Evolutionary conservation across 2,888 invertebrate species (phyloP), one percentile per base, ranked within the genome.

Genomic region (Phlogophora meticulosa): DNA sequence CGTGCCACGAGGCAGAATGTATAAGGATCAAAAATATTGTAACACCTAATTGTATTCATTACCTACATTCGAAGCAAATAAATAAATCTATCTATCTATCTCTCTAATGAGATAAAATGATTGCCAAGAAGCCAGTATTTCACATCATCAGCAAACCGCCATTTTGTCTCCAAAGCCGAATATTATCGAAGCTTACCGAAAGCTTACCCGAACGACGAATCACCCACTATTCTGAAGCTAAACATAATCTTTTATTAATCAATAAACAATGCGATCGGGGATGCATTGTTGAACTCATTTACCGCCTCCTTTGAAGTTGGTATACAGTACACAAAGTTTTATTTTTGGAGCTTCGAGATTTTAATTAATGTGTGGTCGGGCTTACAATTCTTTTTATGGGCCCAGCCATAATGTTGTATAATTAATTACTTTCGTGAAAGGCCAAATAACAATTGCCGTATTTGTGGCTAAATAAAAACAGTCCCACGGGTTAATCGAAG

Each of bases 191-290:
- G 20, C 1, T 34, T 7, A 22, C 36, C 49, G 36, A 58, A 48
- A 7, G 1, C 4, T 36, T 20, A 28, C 28, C 28, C 4, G 5
- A 10, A 48, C 42, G 17, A 32, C 38, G 22, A 48, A 48, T 1
- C 5, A 0, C 10, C 17, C 76, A 40, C 57, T 56, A 49, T 73
- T 34, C 40, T 17, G n/a, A 45, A 71, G 28, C 43, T 28, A 64
- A 60, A 59, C 74, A 53, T 72, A 48, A 43, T 58, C 59, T 49
- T 65, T 55, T 61, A 60, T 69, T 65, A 60, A 42, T 49, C 52
- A 38, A 69, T 78, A 78, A 62, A 62, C 59, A 53, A 36, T 36
- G 42, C 17, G 59, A 61, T 63, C 57, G 22, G 46, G 24, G 22
- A 57, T 58, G 46, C 49, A 55, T 74, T 52, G 53, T 65, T 48